These are phyloP conservation scores for Oreochromis niloticus DNA, from an alignment of 2,113 vertebrate species.

Conservation along the genomic window DNA sequence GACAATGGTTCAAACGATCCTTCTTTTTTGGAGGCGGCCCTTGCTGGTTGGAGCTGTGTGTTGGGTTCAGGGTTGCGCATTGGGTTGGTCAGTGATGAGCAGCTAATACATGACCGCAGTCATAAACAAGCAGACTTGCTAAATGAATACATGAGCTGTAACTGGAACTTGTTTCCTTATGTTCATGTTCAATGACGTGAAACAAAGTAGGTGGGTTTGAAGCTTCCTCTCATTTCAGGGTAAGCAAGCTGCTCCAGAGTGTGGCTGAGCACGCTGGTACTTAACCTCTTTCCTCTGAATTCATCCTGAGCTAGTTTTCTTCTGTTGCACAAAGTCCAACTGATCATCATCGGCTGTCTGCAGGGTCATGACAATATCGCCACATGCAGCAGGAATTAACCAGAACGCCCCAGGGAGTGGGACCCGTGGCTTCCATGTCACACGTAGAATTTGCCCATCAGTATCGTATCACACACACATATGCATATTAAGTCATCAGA, in stretches of 20 bases:
- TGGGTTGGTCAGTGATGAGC: not conserved
- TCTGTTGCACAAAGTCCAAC: not conserved
- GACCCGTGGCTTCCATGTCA: not conserved
- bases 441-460: not conserved
- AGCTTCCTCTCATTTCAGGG: not conserved
- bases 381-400: not conserved
- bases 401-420: not conserved
- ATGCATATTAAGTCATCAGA: conserved; percentile 15
- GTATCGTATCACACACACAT: not conserved
- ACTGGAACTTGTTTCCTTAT: not conserved
- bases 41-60: not conserved
- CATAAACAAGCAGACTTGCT: not conserved
- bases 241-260: not conserved
- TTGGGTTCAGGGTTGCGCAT: not conserved
- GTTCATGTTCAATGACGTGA: not conserved
- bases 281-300: not conserved
- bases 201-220: not conserved
- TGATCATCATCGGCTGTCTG: not conserved
- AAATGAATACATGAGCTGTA: not conserved
- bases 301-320: not conserved
- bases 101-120: not conserved
- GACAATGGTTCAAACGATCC: not conserved
- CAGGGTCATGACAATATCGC: not conserved
- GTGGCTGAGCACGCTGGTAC: not conserved
- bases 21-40: not conserved